Base-by-base conservation (phyloP, 92 coral and sea anemone species). In the Zoanthus gigantus region DNA sequence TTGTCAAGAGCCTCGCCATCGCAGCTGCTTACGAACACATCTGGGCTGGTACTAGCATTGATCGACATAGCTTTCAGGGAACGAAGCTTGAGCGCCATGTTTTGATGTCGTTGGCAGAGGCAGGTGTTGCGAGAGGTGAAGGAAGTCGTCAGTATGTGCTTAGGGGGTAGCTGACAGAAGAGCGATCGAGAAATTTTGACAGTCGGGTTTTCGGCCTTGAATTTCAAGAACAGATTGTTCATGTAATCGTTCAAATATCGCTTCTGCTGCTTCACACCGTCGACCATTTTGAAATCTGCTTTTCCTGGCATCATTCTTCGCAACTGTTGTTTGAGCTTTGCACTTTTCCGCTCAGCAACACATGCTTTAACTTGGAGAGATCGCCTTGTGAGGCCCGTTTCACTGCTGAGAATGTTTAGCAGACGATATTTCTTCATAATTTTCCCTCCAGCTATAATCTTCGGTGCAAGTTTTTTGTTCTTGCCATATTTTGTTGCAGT, bases 61-160 rank as follows among this genome's bases (percentile, higher is more conserved):
- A 81, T 71, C 0, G 77, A 89, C 44, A 12, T 53, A 15, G 80
- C 12, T 76, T 86, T 89, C 42, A 89, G 23, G 72, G 83, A 72
- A 12, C 88, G 60, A 11, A 89, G 82, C 72, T 89, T 92, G 48
- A 92, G 86, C 6, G 91, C 87, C 92, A 89, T 77, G 57, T 92
- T 89, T 30, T 92, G 91, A 53, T 92, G 91, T 47, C 71, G 42
- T 66, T 92, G 92, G 56, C 92, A 89, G n/a, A 92, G 77, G 67
- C 95, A 89, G 28, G 87, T 89, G 84, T 79, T 34, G 77, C 87
- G 91, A 6, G 87, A 86, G 61, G 66, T 92, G 63, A 92, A 89
- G 2, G 91, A 89, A 3, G 92, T 89, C 42, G 89, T 85, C 7
- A 89, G 44, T 14, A 89, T 89, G 74, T 92, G 73, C 52, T 50